Conservation (phyloP, 2,888 invertebrate genomes). For the Scaptomyza flava region DNA sequence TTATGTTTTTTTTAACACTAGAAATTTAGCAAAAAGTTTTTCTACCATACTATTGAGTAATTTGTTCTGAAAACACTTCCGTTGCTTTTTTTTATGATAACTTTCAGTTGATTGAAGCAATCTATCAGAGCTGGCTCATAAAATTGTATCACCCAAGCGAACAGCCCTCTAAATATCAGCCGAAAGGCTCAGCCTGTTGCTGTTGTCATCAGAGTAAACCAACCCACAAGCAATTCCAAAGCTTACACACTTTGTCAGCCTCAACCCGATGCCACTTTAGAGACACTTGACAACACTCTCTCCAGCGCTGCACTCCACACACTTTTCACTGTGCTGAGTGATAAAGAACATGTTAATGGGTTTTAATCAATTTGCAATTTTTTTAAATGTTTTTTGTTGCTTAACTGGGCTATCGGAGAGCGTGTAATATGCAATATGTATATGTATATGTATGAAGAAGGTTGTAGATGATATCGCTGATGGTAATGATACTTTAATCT, state of each 20-base stretch:
- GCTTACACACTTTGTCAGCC: constrained; percentile 28
- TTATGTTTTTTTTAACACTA: too few species aligned
- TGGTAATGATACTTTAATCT: constrained; percentile 70
- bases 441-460: constrained; percentile 15
- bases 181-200: constrained; percentile 11
- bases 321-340: constrained; percentile 59
- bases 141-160: constrained; percentile 61
- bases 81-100: constrained; percentile 15
- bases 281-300: constrained; percentile 36
- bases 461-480: constrained; percentile 46
- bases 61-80: constrained; percentile 24
- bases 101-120: constrained; percentile 43
- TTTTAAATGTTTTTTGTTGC: background rate
- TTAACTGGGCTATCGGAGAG: constrained; percentile 47
- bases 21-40: background rate
- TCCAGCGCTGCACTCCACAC: background rate
- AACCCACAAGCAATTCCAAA: constrained; percentile 32
- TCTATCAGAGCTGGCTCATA: constrained; percentile 58
- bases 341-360: constrained; percentile 76
- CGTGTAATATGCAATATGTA: constrained; percentile 45
- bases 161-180: constrained; percentile 39
- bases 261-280: constrained; percentile 5
- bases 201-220: background rate
- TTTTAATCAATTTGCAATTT: constrained; percentile 75
- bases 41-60: background rate